Evolutionary conservation across 2,797 vertebrate species (phyloP).

Genomic region (Arctocebus calabarensis): DNA sequence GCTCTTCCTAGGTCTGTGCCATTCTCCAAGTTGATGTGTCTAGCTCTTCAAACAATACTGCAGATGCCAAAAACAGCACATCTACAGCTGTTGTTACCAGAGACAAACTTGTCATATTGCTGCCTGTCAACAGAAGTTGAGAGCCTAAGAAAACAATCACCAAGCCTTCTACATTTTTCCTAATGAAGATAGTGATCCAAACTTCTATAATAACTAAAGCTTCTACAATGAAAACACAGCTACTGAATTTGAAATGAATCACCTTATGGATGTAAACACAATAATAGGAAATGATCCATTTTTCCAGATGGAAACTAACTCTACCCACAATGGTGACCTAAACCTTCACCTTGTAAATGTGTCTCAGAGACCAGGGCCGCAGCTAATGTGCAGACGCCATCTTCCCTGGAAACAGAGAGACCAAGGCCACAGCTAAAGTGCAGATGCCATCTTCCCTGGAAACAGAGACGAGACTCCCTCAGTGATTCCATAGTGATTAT

Average conservation of each 20-base stretch:
- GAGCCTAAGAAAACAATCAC: neutral
- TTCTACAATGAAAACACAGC: neutral
- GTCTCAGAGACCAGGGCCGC: too few relatives aligned
- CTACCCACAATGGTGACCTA: neutral
- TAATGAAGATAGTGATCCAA: slow-evolving; percentile 20
- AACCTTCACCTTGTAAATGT: neutral
- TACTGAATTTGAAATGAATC: neutral
- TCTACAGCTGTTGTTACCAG: neutral
- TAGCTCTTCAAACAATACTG: neutral
- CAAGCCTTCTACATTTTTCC: neutral
- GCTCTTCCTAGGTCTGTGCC: neutral
- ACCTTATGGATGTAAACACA: neutral
- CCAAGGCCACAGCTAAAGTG: too few relatives aligned
- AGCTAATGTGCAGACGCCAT: too few relatives aligned
- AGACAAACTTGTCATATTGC: neutral
- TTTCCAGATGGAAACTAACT: neutral
- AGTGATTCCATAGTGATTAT: neutral
- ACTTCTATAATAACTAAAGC: neutral
- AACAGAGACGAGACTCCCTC: neutral
- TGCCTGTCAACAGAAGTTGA: neutral
- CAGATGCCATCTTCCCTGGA: too few relatives aligned
- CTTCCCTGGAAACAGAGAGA: too few relatives aligned
- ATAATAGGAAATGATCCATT: neutral
- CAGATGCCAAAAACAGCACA: neutral
- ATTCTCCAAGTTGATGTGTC: neutral